These are phyloP conservation scores for Pogonomyrmex californicus DNA, from an alignment of 1,140 invertebrate species.

Conservation along the genomic window DNA sequence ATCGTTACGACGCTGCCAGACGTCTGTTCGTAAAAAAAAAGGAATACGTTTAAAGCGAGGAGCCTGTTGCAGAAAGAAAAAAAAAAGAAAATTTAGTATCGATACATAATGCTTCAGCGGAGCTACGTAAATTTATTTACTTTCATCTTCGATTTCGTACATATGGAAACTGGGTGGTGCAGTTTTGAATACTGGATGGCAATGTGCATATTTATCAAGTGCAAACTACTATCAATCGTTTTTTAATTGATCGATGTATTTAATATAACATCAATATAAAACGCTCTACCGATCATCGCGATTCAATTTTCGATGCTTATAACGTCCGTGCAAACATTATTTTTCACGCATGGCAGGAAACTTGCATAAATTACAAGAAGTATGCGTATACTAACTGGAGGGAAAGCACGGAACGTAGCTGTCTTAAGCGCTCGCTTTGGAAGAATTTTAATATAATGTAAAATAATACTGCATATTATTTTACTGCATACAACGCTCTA, in stretches of 20 bases:
- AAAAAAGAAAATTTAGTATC: background rate
- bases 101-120: background rate
- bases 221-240: conserved; percentile 46
- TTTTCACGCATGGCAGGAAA: background rate
- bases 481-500: background rate
- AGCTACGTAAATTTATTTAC: background rate
- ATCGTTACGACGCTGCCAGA: background rate
- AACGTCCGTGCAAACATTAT: background rate
- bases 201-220: conserved; percentile 33
- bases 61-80: background rate
- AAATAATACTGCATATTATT: too few relatives aligned
- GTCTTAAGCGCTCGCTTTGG: background rate
- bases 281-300: background rate
- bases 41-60: background rate
- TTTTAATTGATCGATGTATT: conserved; percentile 38
- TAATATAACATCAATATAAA: background rate
- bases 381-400: background rate
- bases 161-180: background rate
- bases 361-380: background rate
- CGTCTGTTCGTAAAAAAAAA: background rate
- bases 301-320: conserved; percentile 8
- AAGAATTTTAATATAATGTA: background rate
- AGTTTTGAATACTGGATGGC: background rate
- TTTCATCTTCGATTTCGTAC: background rate
- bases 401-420: background rate